These are phyloP conservation scores for Leptinotarsa haldemani DNA, from an alignment of 2,888 invertebrate species.

Conservation along the genomic window DNA sequence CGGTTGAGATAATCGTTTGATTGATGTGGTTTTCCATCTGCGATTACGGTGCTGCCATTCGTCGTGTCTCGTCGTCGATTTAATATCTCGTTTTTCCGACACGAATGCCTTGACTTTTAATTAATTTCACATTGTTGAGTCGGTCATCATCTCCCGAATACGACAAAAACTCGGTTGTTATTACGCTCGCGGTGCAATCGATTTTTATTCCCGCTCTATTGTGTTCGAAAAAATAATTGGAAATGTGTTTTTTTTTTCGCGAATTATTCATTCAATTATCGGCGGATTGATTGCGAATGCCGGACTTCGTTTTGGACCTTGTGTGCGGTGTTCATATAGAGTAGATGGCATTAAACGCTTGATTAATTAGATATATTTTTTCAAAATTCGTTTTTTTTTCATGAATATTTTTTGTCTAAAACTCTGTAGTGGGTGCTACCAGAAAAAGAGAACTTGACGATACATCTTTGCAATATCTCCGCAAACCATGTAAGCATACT, in stretches of 20 bases:
- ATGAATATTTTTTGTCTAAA: too few species aligned
- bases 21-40: constrained; percentile 30
- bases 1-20: constrained; percentile 36
- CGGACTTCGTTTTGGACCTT: not conserved
- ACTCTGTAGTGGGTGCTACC: too few species aligned
- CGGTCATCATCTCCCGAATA: constrained; percentile 1
- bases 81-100: constrained; percentile 16
- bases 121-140: constrained; percentile 11
- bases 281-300: not conserved
- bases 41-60: constrained; percentile 8
- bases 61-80: constrained; percentile 6
- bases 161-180: not conserved
- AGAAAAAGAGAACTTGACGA: too few species aligned
- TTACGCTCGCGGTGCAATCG: not conserved
- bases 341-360: too few species aligned
- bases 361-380: too few species aligned
- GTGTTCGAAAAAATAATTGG: not conserved
- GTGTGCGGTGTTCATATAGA: not conserved
- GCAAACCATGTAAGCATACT: too few species aligned
- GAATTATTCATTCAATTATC: not conserved
- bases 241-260: not conserved
- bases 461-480: too few species aligned
- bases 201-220: not conserved
- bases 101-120: constrained; percentile 17
- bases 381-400: too few species aligned